Percentiles rank a stretch among this genome's conserved stretches.
Evolutionary conservation across 2,888 invertebrate species (phyloP).

Genomic region (Dastarcus helophoroides): DNA sequence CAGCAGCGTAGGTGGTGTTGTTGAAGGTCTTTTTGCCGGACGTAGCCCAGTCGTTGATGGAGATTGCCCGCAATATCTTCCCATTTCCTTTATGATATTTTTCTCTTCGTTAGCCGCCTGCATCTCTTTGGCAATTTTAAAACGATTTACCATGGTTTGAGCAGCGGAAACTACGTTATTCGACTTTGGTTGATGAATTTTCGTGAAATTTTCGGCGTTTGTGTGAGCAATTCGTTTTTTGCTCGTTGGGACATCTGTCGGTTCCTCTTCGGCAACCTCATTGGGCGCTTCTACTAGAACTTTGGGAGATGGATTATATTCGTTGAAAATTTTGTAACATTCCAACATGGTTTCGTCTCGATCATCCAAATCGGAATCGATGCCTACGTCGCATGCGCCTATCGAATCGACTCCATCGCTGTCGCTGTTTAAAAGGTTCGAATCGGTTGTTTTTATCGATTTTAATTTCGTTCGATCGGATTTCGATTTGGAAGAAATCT

Average conservation of each 20-base stretch:
- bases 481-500: constrained; percentile 1
- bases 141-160: constrained; percentile 42
- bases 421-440: not conserved
- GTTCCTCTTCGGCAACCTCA: constrained; percentile 19
- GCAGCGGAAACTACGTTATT: constrained; percentile 44
- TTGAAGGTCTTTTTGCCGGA: constrained; percentile 20
- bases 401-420: not conserved
- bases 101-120: constrained; percentile 30
- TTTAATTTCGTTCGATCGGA: constrained; percentile 1
- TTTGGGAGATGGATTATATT: constrained; percentile 45
- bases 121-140: constrained; percentile 33
- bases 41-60: constrained; percentile 6
- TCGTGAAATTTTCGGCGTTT: constrained; percentile 39
- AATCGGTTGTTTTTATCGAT: not conserved
- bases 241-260: constrained; percentile 23
- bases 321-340: constrained; percentile 78
- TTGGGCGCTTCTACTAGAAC: constrained; percentile 7
- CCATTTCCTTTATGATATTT: constrained; percentile 33
- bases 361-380: constrained; percentile 40
- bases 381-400: constrained; percentile 10
- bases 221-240: constrained; percentile 68
- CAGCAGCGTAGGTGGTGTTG: constrained; percentile 18
- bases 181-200: constrained; percentile 37
- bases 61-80: too few relatives aligned
- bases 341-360: constrained; percentile 53